Evolutionary conservation across 2,797 vertebrate genomes (phyloP), one percentile per base, ranked within the genome.

Genomic region (Streptopelia turtur): DNA sequence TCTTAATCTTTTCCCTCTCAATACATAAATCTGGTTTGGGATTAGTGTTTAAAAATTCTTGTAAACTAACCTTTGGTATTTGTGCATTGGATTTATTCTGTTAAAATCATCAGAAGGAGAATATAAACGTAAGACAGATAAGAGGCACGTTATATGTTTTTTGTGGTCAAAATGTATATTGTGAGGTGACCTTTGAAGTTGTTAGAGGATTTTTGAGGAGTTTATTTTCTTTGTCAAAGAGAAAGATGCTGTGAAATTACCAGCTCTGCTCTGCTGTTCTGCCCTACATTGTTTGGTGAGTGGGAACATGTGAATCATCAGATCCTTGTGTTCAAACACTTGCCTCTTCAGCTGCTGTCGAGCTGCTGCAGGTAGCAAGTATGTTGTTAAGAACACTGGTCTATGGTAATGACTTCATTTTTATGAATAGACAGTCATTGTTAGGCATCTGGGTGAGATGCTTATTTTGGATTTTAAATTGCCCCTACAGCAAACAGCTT

Each of bases 281-380:
- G 28, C 43, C 11, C 61, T 70, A 8, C 8, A 5, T 65, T 64
- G 21, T 53, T 87, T 66, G 52, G 52, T 0, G 0, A 31, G 53
- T 50, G 57, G 55, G 49, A 81, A 47, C 53, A 31, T 21, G 17
- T 39, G 70, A 82, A 89, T 60, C 35, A 35, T 53, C 63, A 53
- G 22, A 14, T 71, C 5, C 39, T 75, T 39, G 28, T 81, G 60
- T 55, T 94, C 60, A 50, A 89, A 81, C 37, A 16, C 30, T 16
- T 8, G 33, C 82, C 49, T 61, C 41, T 45, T 80, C 81, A 68
- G 80, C 68, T 92, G n/a, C 84, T 78, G 50, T 63, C 69, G 52
- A 65, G 13, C 69, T 78, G 60, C 52, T 81, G 84, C 74, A 59
- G 84, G 74, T 50, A 87, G 84, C 49, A 69, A 12, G 53, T 16